Percentiles rank a stretch among this genome's conserved stretches.
Evolutionary conservation across 2,888 invertebrate genomes (phyloP).

Genomic region (Gerosis bhagava): DNA sequence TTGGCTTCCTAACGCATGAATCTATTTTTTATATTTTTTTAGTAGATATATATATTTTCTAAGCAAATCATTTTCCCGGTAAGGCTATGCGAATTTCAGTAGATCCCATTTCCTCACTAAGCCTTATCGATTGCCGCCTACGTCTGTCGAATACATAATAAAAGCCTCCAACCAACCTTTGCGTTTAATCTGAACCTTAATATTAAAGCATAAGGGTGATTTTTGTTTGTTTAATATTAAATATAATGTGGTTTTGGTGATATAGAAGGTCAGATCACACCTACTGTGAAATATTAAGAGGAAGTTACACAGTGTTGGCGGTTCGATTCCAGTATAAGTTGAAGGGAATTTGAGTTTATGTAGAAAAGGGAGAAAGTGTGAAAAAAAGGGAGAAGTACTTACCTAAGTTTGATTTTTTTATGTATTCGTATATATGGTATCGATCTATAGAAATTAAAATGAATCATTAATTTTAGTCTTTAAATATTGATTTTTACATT

Average conservation of each 20-base stretch:
- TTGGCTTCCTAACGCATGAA: no score
- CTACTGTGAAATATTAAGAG: constrained; percentile 27
- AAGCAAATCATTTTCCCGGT: no score
- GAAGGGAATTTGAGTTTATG: no score
- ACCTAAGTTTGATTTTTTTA: no score
- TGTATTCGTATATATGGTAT: no score
- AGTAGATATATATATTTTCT: no score
- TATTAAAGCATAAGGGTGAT: constrained; percentile 18
- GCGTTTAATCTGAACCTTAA: constrained; percentile 30
- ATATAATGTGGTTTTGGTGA: not conserved
- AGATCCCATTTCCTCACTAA: constrained; percentile 48
- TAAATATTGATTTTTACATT: no score
- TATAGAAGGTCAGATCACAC: constrained; percentile 30
- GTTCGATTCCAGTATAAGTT: constrained; percentile 3
- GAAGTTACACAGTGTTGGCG: constrained; percentile 24
- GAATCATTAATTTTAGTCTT: no score
- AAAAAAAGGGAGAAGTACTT: no score
- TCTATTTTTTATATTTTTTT: no score
- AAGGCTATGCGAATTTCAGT: constrained; percentile 28
- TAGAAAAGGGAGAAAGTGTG: no score
- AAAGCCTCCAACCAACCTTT: constrained; percentile 11
- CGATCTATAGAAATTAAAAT: no score
- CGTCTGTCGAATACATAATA: constrained; percentile 57
- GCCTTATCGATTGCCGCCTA: constrained; percentile 58
- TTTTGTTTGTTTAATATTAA: constrained; percentile 16